Evolutionary conservation across 2,888 invertebrate species (phyloP), one percentile per base, ranked within the genome.

Genomic region (Petrolisthes manimaculis): DNA sequence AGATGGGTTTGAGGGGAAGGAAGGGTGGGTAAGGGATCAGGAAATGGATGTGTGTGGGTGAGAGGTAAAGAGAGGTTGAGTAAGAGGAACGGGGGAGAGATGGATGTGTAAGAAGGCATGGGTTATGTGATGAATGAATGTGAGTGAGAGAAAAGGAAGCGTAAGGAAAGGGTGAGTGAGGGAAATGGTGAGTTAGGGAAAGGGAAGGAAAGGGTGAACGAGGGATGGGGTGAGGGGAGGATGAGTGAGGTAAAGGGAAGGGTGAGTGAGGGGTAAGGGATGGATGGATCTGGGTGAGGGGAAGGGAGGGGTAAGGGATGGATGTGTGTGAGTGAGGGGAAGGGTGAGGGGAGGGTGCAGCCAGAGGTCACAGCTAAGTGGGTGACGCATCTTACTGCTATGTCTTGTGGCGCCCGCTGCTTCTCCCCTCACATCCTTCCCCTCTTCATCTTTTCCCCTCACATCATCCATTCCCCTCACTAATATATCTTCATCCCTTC

Each of bases 331-430:
- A 83, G n/a, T 37, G 74, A 83, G 53, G 83, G 24, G 74, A 55
- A 74, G 54, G 71, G 67, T 55, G 77, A 24, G 37, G 4, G 61
- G 51, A 24, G 24, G 61, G 55, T 24, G 84, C 21, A 84, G 84
- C 80, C 71, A 86, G 78, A 86, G 86, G 86, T 86, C 86, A 86
- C 21, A 86, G 74, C 69, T 86, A 86, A 86, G 86, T 86, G 79
- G 80, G 74, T 86, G 86, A 86, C 86, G 80, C 86, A 86, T 81
- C 71, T 55, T 8, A 12, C n/a, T 80, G 80, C 69, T 80, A 86
- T 86, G 80, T 80, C 56, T 84, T 69, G 67, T 51, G 77, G 61
- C 80, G 37, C 80, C 53, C 61, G 55, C 80, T 56, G 12, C 79
- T 53, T 6, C 37, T 37, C 37, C 79, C 37, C 79, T 79, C 79